Evolutionary conservation across 2,797 vertebrate genomes (phyloP).

Genomic region (Clarias laeviceps): DNA sequence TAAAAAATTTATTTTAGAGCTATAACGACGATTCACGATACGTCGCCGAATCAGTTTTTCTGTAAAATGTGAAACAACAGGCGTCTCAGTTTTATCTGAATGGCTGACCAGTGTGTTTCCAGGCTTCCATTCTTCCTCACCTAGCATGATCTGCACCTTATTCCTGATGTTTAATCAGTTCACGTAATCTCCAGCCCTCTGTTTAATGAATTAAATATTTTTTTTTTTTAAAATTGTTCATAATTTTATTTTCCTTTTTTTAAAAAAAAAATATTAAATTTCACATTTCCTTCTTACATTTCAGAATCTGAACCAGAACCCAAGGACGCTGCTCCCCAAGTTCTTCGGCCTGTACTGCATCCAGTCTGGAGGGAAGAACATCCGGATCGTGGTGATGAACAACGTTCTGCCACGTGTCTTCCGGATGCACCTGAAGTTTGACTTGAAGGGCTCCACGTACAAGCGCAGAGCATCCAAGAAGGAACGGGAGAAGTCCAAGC

Average conservation of each 20-base stretch:
- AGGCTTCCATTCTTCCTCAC: background rate
- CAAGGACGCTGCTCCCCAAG: conserved; percentile 92
- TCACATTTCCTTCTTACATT: background rate
- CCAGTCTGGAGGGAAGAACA: conserved; percentile 95
- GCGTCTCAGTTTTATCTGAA: background rate
- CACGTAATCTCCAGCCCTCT: background rate
- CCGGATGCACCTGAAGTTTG: conserved; percentile 96
- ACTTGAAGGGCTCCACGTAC: conserved; percentile 95
- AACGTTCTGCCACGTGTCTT: conserved; percentile 91
- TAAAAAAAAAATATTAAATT: background rate
- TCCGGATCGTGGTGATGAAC: conserved; percentile 95
- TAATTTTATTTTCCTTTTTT: background rate
- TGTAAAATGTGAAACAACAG: background rate
- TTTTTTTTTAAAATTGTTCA: background rate
- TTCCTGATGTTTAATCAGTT: background rate
- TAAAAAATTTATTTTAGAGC: too few relatives aligned
- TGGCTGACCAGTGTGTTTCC: too few relatives aligned
- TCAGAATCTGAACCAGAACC: conserved; percentile 98
- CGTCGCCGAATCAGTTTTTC: too few relatives aligned
- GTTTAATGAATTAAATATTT: background rate
- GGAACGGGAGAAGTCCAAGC: conserved; percentile 89
- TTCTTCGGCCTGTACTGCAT: conserved; percentile 97
- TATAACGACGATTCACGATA: too few relatives aligned
- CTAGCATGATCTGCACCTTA: background rate
- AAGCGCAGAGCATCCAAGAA: conserved; percentile 94